Base-by-base conservation (phyloP, 92 coral and sea anemone species). In the Ricordea florida region DNA sequence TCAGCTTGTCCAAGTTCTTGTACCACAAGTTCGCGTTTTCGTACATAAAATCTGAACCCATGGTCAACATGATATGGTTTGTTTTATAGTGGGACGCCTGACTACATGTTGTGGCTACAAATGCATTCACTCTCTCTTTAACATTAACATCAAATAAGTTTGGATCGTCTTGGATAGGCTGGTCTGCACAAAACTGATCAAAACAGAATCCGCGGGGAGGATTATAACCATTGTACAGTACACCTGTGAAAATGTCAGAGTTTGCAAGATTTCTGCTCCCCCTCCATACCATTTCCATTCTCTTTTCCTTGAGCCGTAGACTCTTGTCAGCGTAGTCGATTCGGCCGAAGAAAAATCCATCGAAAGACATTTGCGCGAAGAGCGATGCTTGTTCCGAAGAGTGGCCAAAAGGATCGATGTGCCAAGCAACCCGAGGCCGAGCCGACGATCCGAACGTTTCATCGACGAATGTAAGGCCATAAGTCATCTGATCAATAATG, bases 21-120 rank as follows among this genome's bases (percentile, higher is more conserved):
- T 52, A 94, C 98, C 98, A 94, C 21, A 79, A 58, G 38, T 88
- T 41, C 1, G 98, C 98, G 58, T 86, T 83, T 50, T 91, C 93
- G 42, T 88, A 94, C 85, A 82, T 72, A 32, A 94, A 94, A 50
- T 94, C 98, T 28, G 84, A 77, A 27, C 98, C 98, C 98, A 94
- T 91, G 0, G 94, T 94, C 7, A 94, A 26, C 76, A 94, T 88
- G 50, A 94, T 77, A 45, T 91, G 76, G 37, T 89, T 86, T 2
- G 90, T 91, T 62, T 86, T 67, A 63, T 88, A 94, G 33, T 85
- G 92, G 14, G 48, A 25, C 11, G 94, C 98, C 52, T 94, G 97
- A 29, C 83, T 70, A 52, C 89, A 85, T 33, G 86, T 32, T 3
- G 55, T 35, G n/a, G 69, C 30, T 7, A 94, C 79, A 62, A 94